Percentiles rank a stretch among this genome's conserved stretches.
Conservation (phyloP, 2,888 invertebrate species). For the Hololepta plana region DNA sequence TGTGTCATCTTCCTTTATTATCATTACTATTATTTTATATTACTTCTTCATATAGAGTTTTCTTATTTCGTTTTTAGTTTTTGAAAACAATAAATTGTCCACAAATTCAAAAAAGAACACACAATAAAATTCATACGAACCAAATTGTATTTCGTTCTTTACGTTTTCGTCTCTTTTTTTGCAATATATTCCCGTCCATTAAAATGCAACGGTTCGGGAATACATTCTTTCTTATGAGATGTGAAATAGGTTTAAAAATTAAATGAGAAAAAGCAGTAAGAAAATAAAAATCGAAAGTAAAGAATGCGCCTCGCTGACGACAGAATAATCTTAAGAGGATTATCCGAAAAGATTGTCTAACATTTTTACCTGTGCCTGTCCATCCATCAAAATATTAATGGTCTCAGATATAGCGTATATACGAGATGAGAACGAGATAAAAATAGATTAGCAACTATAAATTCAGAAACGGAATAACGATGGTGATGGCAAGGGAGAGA, state of each 20-base stretch:
- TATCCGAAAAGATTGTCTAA: slow-evolving; percentile 10
- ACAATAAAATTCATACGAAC: too few species aligned
- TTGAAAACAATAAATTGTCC: too few species aligned
- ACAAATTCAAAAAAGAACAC: too few species aligned
- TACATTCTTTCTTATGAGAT: too few species aligned
- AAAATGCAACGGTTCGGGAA: too few species aligned
- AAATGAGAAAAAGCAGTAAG: slow-evolving; percentile 2
- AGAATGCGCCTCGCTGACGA: slow-evolving; percentile 9
- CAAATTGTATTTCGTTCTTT: not conserved
- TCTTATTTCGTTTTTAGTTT: too few species aligned
- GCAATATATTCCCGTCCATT: not conserved
- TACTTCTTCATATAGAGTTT: too few species aligned
- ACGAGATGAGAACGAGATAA: too few species aligned
- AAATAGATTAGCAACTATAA: slow-evolving; percentile 10
- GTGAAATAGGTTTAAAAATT: slow-evolving; percentile 3
- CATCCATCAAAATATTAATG: slow-evolving; percentile 13
- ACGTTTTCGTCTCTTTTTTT: not conserved
- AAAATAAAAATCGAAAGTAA: slow-evolving; percentile 4
- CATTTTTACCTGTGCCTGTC: slow-evolving; percentile 11
- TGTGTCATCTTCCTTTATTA: too few species aligned
- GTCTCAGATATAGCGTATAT: slow-evolving; percentile 7
- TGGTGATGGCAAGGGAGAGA: too few species aligned
- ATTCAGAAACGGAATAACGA: too few species aligned
- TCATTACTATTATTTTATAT: too few species aligned
- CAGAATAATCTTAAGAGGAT: slow-evolving; percentile 13